Percentiles rank a stretch among this genome's conserved stretches.
Conservation (phyloP, 1,140 invertebrate species). For the Cotesia glomerata region DNA sequence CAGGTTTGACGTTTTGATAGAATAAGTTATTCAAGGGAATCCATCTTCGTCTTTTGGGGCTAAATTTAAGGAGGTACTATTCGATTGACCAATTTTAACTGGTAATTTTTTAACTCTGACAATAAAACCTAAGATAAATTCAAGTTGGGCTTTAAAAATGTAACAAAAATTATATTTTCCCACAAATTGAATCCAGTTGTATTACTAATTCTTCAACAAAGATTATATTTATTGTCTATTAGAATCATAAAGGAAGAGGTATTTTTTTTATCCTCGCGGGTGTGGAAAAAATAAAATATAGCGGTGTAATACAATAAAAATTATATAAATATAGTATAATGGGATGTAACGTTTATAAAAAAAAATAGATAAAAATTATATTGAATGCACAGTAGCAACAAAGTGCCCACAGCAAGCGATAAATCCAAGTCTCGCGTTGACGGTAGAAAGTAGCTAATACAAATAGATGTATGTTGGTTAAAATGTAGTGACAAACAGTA, state of each 20-base stretch:
- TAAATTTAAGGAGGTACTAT: background rate
- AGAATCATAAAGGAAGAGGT: too few species aligned
- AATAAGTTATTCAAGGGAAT: conserved; percentile 37
- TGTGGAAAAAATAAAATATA: conserved; percentile 3
- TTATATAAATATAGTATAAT: too few species aligned
- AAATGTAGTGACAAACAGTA: conserved; percentile 20
- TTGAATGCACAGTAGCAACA: background rate
- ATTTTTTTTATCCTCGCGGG: too few species aligned
- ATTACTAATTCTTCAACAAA: too few species aligned
- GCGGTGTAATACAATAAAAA: background rate
- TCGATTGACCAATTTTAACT: conserved; percentile 42
- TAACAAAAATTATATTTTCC: too few species aligned
- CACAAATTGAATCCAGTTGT: too few species aligned
- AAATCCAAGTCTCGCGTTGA: conserved; percentile 5
- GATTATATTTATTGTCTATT: too few species aligned
- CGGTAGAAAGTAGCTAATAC: conserved; percentile 13
- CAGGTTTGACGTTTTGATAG: conserved; percentile 38
- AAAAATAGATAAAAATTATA: background rate
- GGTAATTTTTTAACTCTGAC: conserved; percentile 36
- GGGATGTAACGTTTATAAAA: background rate
- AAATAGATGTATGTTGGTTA: conserved; percentile 6
- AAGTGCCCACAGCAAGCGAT: conserved; percentile 21
- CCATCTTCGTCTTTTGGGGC: conserved; percentile 46
- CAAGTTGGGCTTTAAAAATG: background rate
- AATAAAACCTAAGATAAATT: conserved; percentile 3